Evolutionary conservation across 64 coral and sea anemone genomes (phyloP), one percentile per base, ranked within the genome.

Genomic region (Pocillopora verrucosa): DNA sequence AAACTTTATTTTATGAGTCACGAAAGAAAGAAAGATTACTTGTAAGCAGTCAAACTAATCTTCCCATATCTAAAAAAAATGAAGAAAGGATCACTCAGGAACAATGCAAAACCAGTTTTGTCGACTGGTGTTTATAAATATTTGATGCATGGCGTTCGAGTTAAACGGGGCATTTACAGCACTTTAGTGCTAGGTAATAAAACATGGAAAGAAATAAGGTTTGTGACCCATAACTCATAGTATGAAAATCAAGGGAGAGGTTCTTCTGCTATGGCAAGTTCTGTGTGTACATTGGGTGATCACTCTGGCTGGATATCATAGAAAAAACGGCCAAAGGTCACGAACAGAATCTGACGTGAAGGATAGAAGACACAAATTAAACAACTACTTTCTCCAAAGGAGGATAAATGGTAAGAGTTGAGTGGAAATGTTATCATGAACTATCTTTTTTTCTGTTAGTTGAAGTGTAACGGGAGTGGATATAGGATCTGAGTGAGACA

Each of bases 81-180:
- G 41, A 51, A 51, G 20, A 25, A 24, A n/a, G 20, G 22, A 24
- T 24, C 67, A 6, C 67, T 68, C 34, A 7, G 0, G 41, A 85
- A 83, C 80, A 85, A 85, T 72, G 25, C 61, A 72, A 20, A 85
- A 85, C 82, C 82, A 57, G 82, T 72, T 58, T 63, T 57, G 36
- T 45, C 20, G 25, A 4, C 82, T 72, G 82, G 82, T 85, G 35
- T 41, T 85, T 41, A 85, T 85, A 16, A 85, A 85, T 72, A 20
- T 85, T 85, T 85, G 34, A 85, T 85, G 12, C 36, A 72, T n/a
- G 12, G 38, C 38, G 24, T 67, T 45, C 17, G 68, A 67, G 41
- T 35, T n/a, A 85, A 85, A 73, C 17, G 6, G 61, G 22, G 16
- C 67, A 57, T 13, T 4, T 25, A 15, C 16, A 26, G 65, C 65